Base-by-base conservation (phyloP, 2,113 vertebrate species). In the Orientallactaga bullata region DNA sequence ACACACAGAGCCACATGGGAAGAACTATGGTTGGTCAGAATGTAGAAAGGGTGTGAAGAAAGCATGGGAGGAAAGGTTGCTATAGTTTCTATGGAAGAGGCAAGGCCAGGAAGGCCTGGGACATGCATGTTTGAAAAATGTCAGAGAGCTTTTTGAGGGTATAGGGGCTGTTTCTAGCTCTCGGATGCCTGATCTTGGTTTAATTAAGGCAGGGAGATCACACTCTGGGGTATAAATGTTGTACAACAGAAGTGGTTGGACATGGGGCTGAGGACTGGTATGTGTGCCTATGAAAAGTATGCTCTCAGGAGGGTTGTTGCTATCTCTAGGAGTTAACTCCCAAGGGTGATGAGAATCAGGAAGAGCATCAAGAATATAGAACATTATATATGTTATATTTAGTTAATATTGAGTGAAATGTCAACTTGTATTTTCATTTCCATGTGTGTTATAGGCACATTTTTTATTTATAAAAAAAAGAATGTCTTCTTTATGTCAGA, bases 1-100 rank as follows among this genome's bases (percentile, higher is more conserved):
- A 17, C n/a, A n/a, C 17, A 5, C 0, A 30, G 21, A 60, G 0
- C 3, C 42, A 68, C 6, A 1, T 7, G 2, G 5, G 26, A 84
- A 91, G 16, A 20, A 18, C 21, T 15, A 61, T 26, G 6, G 4
- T n/a, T 93, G 78, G 30, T 26, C 65, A 60, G 32, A 11, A 83
- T 23, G 39, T 37, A 63, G 32, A 73, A 63, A 2, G 15, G 23
- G 37, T 58, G 3, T 2, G 7, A 30, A 6, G 21, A 60, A 26
- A 20, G 4, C 35, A 35, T 0, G 21, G 37, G 17, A 35, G 63
- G 17, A 23, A 74, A 26, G 11, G 37, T 68, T 17, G 60, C 6
- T n/a, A 11, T 47, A 26, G 55, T 51, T 88, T 91, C 8, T 12
- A 35, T 1, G 11, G 32, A 18, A 79, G 81, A 63, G 32, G 7